A percentile compares a stretch with the other conserved stretches of the same genome.
These are phyloP conservation scores for Aphaenogaster rudis DNA, from an alignment of 1,140 invertebrate genomes.

Conservation along the genomic window DNA sequence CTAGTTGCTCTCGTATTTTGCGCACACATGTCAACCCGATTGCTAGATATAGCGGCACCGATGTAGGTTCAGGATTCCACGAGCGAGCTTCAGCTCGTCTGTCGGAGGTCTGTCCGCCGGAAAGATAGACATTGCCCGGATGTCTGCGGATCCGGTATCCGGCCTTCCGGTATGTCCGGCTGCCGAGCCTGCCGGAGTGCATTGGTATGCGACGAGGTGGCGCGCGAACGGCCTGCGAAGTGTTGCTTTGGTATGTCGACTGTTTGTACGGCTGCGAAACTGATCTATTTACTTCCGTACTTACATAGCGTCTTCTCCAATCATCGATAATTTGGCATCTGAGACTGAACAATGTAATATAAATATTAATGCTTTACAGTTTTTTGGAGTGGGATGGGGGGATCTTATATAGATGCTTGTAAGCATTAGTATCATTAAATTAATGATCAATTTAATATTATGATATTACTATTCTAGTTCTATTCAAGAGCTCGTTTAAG, in stretches of 20 bases:
- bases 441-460: too few relatives aligned
- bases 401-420: too few relatives aligned
- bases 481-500: too few relatives aligned
- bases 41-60: constrained; percentile 21
- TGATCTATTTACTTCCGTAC: constrained; percentile 60
- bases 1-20: constrained; percentile 27
- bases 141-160: constrained; percentile 73
- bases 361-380: neutral
- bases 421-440: too few relatives aligned
- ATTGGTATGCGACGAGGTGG: constrained; percentile 77
- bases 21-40: constrained; percentile 40
- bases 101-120: constrained; percentile 66
- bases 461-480: too few relatives aligned
- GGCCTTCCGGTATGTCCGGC: constrained; percentile 74
- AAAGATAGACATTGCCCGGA: constrained; percentile 77
- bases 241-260: constrained; percentile 79
- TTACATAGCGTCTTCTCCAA: constrained; percentile 54
- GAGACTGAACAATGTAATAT: neutral
- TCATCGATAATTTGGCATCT: constrained; percentile 45
- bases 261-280: constrained; percentile 68
- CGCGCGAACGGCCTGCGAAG: constrained; percentile 77
- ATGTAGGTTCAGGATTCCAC: constrained; percentile 55
- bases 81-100: constrained; percentile 62
- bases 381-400: too few relatives aligned
- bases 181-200: constrained; percentile 69